These are phyloP conservation scores for Astreopora myriophthalma DNA, from an alignment of 64 coral and sea anemone genomes.

Conservation along the genomic window DNA sequence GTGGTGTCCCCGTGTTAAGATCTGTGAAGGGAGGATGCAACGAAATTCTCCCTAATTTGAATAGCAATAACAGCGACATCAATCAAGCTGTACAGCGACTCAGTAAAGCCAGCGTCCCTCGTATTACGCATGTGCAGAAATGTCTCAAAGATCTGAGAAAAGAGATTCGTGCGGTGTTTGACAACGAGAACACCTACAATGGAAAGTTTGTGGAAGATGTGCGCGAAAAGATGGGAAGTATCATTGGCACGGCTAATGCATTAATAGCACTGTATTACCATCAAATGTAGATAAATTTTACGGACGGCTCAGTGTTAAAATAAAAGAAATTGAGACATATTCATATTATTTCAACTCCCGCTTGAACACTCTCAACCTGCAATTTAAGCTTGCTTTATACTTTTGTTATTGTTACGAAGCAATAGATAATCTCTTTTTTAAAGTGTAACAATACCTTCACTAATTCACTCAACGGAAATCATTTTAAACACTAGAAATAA, in stretches of 20 bases:
- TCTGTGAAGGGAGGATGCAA: constrained; percentile 84
- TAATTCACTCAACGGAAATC: no score
- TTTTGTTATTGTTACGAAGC: no score
- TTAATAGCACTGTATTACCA: constrained; percentile 78
- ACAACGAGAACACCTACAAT: constrained; percentile 85
- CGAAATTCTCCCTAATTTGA: constrained; percentile 81
- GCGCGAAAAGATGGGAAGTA: constrained; percentile 67
- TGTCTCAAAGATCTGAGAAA: constrained; percentile 78
- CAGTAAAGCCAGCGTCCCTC: constrained; percentile 71
- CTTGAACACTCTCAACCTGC: no score
- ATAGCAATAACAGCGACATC: constrained; percentile 71
- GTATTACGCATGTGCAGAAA: constrained; percentile 81
- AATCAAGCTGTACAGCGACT: constrained; percentile 77
- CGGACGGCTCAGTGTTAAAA: neutral
- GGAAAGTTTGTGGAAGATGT: constrained; percentile 93
- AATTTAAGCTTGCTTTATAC: no score
- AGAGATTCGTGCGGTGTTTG: constrained; percentile 76
- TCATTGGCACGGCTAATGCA: constrained; percentile 64
- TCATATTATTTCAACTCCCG: neutral
- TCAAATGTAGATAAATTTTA: neutral
- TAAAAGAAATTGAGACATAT: neutral
- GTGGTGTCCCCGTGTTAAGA: constrained; percentile 82
- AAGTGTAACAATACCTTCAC: no score
- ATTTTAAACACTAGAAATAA: no score
- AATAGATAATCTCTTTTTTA: no score